A percentile compares a stretch with the other conserved stretches of the same genome.
phyloP scores from a whole-genome alignment of 2,888 invertebrate genomes.

The Cephus spinipes region DNA sequence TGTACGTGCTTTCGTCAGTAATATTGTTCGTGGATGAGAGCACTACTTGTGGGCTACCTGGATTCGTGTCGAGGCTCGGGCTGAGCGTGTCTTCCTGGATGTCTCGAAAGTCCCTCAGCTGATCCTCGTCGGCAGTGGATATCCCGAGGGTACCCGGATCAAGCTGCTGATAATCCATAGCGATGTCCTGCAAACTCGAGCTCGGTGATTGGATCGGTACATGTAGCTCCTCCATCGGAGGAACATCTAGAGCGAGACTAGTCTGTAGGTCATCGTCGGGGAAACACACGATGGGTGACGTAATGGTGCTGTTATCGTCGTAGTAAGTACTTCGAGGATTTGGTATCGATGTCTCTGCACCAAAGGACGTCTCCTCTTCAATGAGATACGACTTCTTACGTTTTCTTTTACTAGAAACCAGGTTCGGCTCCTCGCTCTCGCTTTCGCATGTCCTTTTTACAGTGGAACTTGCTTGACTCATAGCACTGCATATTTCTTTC shows the following conservation, averaged over 20 bases:
- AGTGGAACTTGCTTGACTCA: background rate
- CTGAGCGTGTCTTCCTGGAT: constrained; percentile 41
- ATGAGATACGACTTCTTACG: constrained; percentile 10
- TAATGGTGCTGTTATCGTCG: constrained; percentile 6
- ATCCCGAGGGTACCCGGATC: constrained; percentile 28
- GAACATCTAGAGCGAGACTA: background rate
- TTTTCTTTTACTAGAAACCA: constrained; percentile 19
- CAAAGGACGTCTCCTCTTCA: background rate
- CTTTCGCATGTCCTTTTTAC: constrained; percentile 13
- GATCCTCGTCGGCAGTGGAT: constrained; percentile 32
- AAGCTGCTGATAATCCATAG: constrained; percentile 39
- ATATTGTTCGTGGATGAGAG: constrained; percentile 18
- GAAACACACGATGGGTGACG: constrained; percentile 12
- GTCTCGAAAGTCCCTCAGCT: constrained; percentile 40
- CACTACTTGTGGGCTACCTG: constrained; percentile 45
- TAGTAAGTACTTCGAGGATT: constrained; percentile 21
- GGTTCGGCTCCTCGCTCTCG: background rate
- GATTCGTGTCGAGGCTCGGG: constrained; percentile 46
- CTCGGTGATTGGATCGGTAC: constrained; percentile 27
- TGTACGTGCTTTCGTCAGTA: constrained; percentile 16
- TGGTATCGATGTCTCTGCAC: background rate
- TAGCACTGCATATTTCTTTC: background rate
- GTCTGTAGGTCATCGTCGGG: constrained; percentile 13
- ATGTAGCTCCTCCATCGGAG: background rate
- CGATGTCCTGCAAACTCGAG: constrained; percentile 31